Percentiles rank a stretch among this genome's conserved stretches.
Conservation (phyloP, 1,140 invertebrate genomes). For the Brachionus rubens region DNA sequence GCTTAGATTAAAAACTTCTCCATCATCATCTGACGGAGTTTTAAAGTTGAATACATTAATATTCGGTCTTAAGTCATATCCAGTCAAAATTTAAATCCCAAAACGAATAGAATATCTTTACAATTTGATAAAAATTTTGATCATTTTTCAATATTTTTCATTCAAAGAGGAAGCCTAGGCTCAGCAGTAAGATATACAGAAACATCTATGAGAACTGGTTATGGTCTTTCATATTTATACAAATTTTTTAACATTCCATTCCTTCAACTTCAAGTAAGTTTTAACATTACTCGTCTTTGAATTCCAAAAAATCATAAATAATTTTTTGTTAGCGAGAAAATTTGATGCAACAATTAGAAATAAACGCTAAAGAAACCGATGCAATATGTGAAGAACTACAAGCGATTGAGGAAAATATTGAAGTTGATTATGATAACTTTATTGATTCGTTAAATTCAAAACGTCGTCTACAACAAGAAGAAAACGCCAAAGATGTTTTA, state of each 20-base stretch:
- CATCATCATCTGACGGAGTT: too few relatives aligned
- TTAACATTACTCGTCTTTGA: not conserved
- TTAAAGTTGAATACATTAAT: too few relatives aligned
- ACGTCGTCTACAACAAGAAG: slow-evolving; percentile 54
- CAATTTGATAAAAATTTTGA: slow-evolving; percentile 45
- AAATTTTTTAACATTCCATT: slow-evolving; percentile 96
- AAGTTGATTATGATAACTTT: slow-evolving; percentile 51
- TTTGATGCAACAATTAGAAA: slow-evolving; percentile 78
- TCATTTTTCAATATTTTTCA: slow-evolving; percentile 17
- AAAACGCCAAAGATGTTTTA: slow-evolving; percentile 51
- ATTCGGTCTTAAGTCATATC: too few relatives aligned
- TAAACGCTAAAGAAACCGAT: slow-evolving; percentile 77
- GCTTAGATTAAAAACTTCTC: too few relatives aligned
- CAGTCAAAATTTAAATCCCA: too few relatives aligned
- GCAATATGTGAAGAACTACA: slow-evolving; percentile 80
- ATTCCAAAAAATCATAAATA: not conserved
- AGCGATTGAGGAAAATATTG: slow-evolving; percentile 48
- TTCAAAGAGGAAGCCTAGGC: slow-evolving; percentile 59
- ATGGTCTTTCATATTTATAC: slow-evolving; percentile 86
- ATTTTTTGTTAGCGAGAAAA: slow-evolving; percentile 64
- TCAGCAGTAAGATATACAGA: slow-evolving; percentile 80
- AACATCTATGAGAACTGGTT: slow-evolving; percentile 92
- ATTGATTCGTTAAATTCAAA: slow-evolving; percentile 53
- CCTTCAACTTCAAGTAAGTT: slow-evolving; percentile 73
- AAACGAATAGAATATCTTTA: too few relatives aligned